Evolutionary conservation across 1,140 invertebrate genomes (phyloP), one percentile per base, ranked within the genome.

Genomic region (Solen grandis): DNA sequence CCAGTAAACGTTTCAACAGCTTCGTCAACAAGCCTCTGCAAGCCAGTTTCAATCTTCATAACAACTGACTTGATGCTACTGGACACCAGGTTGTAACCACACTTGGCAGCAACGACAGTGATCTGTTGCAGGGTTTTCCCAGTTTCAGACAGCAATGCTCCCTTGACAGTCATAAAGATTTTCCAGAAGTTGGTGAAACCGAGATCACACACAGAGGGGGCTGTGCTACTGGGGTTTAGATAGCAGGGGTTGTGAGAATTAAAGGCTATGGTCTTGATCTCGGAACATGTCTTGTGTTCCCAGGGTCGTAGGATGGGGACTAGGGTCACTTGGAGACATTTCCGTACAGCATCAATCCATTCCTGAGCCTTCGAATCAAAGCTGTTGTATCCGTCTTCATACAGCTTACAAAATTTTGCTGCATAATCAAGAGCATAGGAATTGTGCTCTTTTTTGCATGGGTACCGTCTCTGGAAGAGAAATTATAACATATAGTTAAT

Each of bases 381-480:
- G 16, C 41, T 25, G n/a, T 8, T 19, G 36, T 52, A 65, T 29
- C 68, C 27, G 10, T 66, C 5, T 29, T 29, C 2, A 31, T 77
- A 77, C 25, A 77, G 29, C 19, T 66, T 66, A 36, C 74, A 77
- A 25, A 77, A 77, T 38, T 77, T 65, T 27, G 65, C 74, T 16
- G 59, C 74, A 55, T 66, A 77, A 13, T 54, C 52, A 5, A 65
- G 27, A 1, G 74, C 74, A 38, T 77, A 77, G 10, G 74, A 65
- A n/a, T 1, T 36, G 0, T 29, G n/a, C 4, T 14, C 25, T 52
- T 38, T 14, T 16, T 16, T 29, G 38, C 65, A 68, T 22, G 31
- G 16, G n/a, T 38, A 41, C 29, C 36, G 29, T 41, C n/a, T 8
- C 65, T 68, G 31, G 10, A 68, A 66, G 8, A 68, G n/a, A n/a